Conservation (phyloP, 2,113 vertebrate species). For the Gyps fulvus region DNA sequence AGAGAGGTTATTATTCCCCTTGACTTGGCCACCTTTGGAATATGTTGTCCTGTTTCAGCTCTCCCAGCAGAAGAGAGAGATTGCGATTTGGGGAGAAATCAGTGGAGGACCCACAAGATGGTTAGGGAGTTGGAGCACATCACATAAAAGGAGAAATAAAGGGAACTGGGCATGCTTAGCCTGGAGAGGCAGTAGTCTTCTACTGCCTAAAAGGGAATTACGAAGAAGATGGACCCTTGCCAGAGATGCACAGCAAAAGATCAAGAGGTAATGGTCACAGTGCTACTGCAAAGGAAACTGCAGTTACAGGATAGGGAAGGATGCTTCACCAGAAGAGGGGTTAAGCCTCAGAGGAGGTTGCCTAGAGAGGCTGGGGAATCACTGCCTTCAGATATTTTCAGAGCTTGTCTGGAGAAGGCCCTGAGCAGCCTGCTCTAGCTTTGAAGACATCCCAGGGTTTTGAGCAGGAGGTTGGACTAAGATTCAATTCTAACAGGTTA, state of each 20-base stretch:
- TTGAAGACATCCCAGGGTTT: neutral
- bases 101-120: neutral
- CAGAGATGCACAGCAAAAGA: neutral
- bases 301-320: neutral
- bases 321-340: neutral
- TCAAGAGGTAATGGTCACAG: too few species aligned
- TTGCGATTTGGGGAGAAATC: neutral
- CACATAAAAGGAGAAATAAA: neutral
- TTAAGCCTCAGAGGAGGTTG: neutral
- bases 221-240: neutral
- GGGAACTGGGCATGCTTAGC: fast-evolving
- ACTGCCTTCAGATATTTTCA: neutral
- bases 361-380: neutral
- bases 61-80: neutral
- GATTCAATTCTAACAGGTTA: neutral
- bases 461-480: neutral
- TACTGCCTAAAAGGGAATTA: neutral
- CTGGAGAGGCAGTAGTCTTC: neutral
- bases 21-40: neutral
- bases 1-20: neutral
- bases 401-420: neutral
- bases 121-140: neutral
- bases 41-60: neutral
- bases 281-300: neutral
- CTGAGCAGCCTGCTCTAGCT: neutral